phyloP scores from a whole-genome alignment of 2,888 invertebrate genomes.

The Rapana venosa region DNA sequence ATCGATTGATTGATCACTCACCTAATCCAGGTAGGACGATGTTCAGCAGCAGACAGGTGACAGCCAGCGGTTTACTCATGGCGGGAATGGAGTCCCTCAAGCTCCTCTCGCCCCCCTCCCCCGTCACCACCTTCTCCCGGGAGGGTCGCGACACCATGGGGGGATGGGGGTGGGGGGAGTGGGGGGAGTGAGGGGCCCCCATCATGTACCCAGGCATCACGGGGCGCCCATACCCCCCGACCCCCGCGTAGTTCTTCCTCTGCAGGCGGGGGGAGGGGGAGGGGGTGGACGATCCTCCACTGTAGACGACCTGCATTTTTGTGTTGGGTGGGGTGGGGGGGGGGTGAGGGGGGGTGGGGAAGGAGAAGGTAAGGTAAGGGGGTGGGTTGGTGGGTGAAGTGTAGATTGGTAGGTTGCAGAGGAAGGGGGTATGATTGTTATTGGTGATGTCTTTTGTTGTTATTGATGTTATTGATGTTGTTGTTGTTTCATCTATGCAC shows the following conservation, averaged over 20 bases:
- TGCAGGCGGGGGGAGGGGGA: slow-evolving; percentile 67
- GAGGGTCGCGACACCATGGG: slow-evolving; percentile 42
- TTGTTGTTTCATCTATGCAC: neutral
- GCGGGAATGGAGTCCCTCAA: slow-evolving; percentile 72
- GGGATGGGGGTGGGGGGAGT: slow-evolving; percentile 35
- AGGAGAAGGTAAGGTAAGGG: neutral
- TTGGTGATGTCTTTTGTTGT: neutral
- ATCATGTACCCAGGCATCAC: slow-evolving; percentile 64
- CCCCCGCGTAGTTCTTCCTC: slow-evolving; percentile 56
- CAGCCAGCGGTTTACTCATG: slow-evolving; percentile 70
- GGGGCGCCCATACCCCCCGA: slow-evolving; percentile 63
- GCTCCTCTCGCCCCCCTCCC: slow-evolving; percentile 63
- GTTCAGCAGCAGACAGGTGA: slow-evolving; percentile 71
- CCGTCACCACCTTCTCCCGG: slow-evolving; percentile 52
- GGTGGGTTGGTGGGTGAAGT: neutral
- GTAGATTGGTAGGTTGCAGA: neutral
- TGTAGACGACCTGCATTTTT: slow-evolving; percentile 70
- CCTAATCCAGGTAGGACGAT: slow-evolving; percentile 72
- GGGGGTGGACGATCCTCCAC: slow-evolving; percentile 68
- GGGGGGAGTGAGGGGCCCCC: slow-evolving; percentile 46
- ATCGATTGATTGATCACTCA: slow-evolving; percentile 53
- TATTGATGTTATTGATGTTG: neutral
- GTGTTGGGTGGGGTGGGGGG: neutral
- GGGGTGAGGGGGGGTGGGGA: neutral
- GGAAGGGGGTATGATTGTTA: neutral